Conservation (phyloP, 2,888 invertebrate species). For the Camptogramma bilineatum region DNA sequence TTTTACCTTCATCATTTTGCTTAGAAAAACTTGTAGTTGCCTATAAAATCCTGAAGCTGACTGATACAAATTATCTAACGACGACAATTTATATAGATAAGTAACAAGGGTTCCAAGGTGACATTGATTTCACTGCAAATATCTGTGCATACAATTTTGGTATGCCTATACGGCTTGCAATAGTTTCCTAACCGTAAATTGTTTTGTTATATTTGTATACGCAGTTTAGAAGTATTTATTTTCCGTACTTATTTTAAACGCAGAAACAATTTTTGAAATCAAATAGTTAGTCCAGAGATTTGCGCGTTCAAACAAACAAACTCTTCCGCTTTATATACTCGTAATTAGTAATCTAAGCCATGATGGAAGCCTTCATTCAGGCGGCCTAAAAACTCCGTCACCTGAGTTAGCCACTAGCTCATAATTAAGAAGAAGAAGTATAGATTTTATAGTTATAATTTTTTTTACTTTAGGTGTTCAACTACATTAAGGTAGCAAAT, state of each 20-base stretch:
- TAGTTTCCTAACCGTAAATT: conserved; percentile 31
- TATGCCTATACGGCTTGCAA: conserved; percentile 32
- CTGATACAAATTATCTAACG: conserved; percentile 44
- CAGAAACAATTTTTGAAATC: too few species aligned
- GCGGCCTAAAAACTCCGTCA: too few species aligned
- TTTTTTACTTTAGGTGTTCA: too few species aligned
- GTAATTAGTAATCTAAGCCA: too few species aligned
- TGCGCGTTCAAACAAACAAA: too few species aligned
- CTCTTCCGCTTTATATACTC: too few species aligned
- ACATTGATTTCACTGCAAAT: conserved; percentile 48
- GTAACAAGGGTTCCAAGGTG: conserved; percentile 45
- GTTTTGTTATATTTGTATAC: not conserved
- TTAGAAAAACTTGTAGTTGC: conserved; percentile 23
- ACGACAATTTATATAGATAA: conserved; percentile 47
- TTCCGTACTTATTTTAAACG: not conserved
- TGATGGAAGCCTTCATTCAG: too few species aligned
- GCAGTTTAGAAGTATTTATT: not conserved
- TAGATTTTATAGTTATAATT: too few species aligned
- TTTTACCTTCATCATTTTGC: conserved; percentile 37
- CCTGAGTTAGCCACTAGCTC: too few species aligned
- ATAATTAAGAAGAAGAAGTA: too few species aligned
- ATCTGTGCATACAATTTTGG: conserved; percentile 28
- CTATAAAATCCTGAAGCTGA: conserved; percentile 32
- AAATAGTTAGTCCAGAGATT: too few species aligned
- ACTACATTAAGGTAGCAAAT: too few species aligned